A percentile compares a stretch with the other conserved stretches of the same genome.
These are phyloP conservation scores for Scomber colias DNA, from an alignment of 2,113 vertebrate genomes.

Conservation along the genomic window DNA sequence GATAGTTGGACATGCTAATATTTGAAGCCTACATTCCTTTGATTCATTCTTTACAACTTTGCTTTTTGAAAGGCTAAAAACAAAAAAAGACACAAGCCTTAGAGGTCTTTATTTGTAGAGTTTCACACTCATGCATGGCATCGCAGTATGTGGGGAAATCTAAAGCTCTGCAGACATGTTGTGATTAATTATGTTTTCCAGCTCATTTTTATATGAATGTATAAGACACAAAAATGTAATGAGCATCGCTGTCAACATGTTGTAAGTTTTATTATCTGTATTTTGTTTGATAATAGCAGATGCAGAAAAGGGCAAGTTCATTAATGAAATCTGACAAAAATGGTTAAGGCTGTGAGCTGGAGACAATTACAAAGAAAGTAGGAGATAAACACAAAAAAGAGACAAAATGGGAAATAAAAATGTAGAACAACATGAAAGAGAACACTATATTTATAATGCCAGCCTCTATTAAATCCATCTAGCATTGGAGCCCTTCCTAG, in stretches of 20 bases:
- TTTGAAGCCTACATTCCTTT: too few relatives aligned
- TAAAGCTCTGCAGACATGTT: too few relatives aligned
- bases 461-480: conserved; percentile 49
- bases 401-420: conserved; percentile 18
- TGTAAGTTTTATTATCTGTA: neutral
- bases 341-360: conserved; percentile 21
- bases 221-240: conserved; percentile 25
- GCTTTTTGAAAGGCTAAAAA: too few relatives aligned
- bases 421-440: conserved; percentile 34
- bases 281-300: conserved; percentile 20
- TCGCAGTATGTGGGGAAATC: too few relatives aligned
- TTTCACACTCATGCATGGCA: too few relatives aligned
- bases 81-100: too few relatives aligned
- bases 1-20: too few relatives aligned
- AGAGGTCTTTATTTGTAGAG: too few relatives aligned
- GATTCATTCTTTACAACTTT: too few relatives aligned
- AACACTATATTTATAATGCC: conserved; percentile 48
- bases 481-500: conserved; percentile 59
- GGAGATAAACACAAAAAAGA: neutral
- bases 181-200: too few relatives aligned
- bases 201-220: neutral
- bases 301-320: conserved; percentile 8
- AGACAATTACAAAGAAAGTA: conserved; percentile 28
- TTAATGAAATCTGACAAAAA: conserved; percentile 35
- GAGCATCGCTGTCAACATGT: neutral